Conservation (phyloP, 2,888 invertebrate genomes). For the Eilema griseolum region DNA sequence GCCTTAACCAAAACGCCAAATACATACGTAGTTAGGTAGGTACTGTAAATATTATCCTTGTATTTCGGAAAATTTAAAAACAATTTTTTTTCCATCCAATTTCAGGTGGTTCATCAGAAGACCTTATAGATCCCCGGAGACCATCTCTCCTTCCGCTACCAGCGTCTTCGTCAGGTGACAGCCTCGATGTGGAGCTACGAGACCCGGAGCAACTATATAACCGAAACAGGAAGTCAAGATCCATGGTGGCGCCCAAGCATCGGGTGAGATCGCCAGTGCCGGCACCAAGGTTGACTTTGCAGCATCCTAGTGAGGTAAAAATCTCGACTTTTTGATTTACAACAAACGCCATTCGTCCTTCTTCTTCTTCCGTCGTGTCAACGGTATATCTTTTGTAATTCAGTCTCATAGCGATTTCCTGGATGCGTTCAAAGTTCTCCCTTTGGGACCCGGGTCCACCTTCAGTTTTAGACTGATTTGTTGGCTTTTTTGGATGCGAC, state of each 20-base stretch:
- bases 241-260: constrained; percentile 76
- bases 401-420: no score
- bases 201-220: constrained; percentile 61
- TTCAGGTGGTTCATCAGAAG: constrained; percentile 82
- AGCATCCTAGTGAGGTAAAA: constrained; percentile 65
- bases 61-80: neutral
- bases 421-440: no score
- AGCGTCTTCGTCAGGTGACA: constrained; percentile 81
- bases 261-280: constrained; percentile 74
- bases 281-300: constrained; percentile 66
- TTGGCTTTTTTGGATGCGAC: no score
- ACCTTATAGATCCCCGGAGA: constrained; percentile 63
- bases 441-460: neutral
- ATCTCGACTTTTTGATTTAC: neutral
- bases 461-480: no score
- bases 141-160: constrained; percentile 75
- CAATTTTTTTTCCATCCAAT: constrained; percentile 19
- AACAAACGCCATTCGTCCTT: neutral
- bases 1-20: no score
- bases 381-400: no score
- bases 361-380: no score
- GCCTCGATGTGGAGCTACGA: constrained; percentile 78
- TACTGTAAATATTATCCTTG: no score
- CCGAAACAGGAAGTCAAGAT: constrained; percentile 75
- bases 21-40: no score